phyloP scores from a whole-genome alignment of 2,888 invertebrate genomes.

The Elysia crispata region DNA sequence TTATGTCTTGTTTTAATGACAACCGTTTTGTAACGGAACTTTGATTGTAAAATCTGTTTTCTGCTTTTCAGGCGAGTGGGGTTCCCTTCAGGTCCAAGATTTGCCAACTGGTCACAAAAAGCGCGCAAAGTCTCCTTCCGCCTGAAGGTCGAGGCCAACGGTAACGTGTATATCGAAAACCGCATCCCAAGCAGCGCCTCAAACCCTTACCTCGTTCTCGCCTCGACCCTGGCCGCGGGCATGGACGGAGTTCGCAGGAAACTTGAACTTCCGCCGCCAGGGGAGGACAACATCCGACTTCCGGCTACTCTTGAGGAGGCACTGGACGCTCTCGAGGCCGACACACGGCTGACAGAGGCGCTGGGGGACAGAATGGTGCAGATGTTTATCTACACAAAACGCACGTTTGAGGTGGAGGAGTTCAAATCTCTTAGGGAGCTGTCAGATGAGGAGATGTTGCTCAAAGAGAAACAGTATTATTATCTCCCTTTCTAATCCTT shows the following conservation, averaged over 20 bases:
- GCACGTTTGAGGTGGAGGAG: constrained; percentile 23
- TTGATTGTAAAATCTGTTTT: too few species aligned
- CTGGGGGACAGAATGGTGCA: constrained; percentile 42
- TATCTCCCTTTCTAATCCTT: too few species aligned
- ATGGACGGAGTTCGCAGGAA: constrained; percentile 51
- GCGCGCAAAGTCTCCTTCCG: constrained; percentile 43
- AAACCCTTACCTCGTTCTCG: constrained; percentile 53
- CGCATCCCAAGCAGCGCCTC: constrained; percentile 49
- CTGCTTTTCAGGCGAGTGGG: background rate
- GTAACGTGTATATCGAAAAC: constrained; percentile 52
- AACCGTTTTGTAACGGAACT: too few species aligned
- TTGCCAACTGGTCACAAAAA: constrained; percentile 50
- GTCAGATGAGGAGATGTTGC: background rate
- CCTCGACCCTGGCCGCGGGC: constrained; percentile 52
- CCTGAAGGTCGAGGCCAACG: constrained; percentile 36
- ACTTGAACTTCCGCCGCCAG: background rate
- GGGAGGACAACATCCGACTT: background rate
- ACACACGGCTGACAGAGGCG: constrained; percentile 37
- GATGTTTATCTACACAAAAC: constrained; percentile 28
- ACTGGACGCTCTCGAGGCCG: constrained; percentile 35
- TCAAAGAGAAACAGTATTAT: constrained; percentile 27
- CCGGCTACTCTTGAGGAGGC: constrained; percentile 35
- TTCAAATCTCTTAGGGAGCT: constrained; percentile 9
- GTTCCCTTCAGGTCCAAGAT: constrained; percentile 35
- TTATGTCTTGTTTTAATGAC: too few species aligned